Base-by-base conservation (phyloP, 2,113 vertebrate genomes). In the Sardina pilchardus region DNA sequence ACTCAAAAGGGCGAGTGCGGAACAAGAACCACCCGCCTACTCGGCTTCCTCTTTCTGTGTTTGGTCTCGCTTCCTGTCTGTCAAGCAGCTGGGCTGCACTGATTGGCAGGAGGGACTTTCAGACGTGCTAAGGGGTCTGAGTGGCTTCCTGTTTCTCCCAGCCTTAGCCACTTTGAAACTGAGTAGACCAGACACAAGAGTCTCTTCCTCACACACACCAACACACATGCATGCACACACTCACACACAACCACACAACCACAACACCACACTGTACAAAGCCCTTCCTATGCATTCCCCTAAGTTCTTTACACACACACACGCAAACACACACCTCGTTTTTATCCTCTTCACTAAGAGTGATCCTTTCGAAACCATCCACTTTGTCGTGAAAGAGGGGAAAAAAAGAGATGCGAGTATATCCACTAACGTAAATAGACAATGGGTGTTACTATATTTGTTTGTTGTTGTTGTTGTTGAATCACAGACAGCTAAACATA, bases 21-120 rank as follows among this genome's bases (percentile, higher is more conserved):
- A 67, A 67, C 63, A 30, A 67, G 24, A 30, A 67, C 63, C 63
- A 67, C 63, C 63, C 63, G n/a, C 63, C 63, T 30, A 30, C 63
- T 26, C n/a, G n/a, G 6, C n/a, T 67, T 67, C 63, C 63, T 26
- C 63, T 67, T 67, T 67, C n/a, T 67, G 63, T 7, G 8, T 67
- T 67, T 67, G 63, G 63, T 67, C 26, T 67, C 26, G 63, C n/a
- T 67, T 67, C 63, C 63, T 67, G 63, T 67, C 63, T 67, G 63
- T 67, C 63, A 67, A 67, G 30, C n/a, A 67, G 63, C n/a, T 67
- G 63, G 12, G n/a, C n/a, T 30, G 63, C n/a, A 30, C 63, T 67
- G 63, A 67, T 67, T 67, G 63, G 80, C 26, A 43, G 83, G 50
- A 9, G 36, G 7, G 67, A 82, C n/a, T 67, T 67, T 67, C n/a